Evolutionary conservation across 2,888 invertebrate species (phyloP), one percentile per base, ranked within the genome.

Genomic region (Rhabditoides inermis): DNA sequence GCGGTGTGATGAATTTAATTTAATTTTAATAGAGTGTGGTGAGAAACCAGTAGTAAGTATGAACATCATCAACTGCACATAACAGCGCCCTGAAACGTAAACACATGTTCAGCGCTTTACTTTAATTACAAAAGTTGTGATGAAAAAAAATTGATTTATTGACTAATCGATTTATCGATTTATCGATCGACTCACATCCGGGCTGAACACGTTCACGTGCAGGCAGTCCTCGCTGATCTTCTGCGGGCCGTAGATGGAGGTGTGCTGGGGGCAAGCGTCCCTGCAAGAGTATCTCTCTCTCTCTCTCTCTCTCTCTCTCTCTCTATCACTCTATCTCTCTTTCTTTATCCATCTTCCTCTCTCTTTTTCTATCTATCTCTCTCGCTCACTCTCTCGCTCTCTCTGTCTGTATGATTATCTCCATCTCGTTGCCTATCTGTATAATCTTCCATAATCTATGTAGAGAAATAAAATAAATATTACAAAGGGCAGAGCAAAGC

Each of bases 181-280:
- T 12, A 32, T 32, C 15, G 15, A 23, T 35, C 2, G 22, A 44
- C 5, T 48, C 50, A 54, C 54, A 44, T 45, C 51, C 2, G 55
- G 55, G 36, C 51, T 41, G 22, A 51, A 40, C 23, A 55, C 49
- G 39, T 55, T 55, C n/a, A 55, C 30, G 23, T 45, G 51, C 3
- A 55, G 51, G 12, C 55, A 55, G 39, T 55, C 55, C 40, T 55
- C 55, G 12, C 40, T 46, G 25, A 44, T 49, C 15, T 27, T 32
- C 7, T 15, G n/a, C n/a, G 6, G n/a, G n/a, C 22, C 42, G 18
- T 26, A 10, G 7, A 18, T n/a, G 23, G 23, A 7, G 27, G 44
- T 26, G 12, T 15, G 41, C 28, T 54, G 54, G 12, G 40, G 42
- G n/a, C 54, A 54, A 15, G 36, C 25, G 28, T 42, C 36, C 2